These are phyloP conservation scores for Pseudobourletiella spinata DNA, from an alignment of 1,140 invertebrate species.

Conservation along the genomic window DNA sequence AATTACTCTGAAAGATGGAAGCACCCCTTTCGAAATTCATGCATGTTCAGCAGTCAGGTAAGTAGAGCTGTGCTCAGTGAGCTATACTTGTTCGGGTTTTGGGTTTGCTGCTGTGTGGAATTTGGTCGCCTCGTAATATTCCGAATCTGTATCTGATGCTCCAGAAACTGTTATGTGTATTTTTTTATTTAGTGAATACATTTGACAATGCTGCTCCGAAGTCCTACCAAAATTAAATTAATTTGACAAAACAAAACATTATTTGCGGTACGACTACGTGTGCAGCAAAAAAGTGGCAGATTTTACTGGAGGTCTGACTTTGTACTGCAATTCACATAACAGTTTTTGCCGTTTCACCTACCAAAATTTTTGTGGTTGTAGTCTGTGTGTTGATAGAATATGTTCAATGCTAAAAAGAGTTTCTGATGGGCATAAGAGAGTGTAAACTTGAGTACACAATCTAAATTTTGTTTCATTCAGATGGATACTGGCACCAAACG, in stretches of 20 bases:
- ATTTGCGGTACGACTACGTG: too few species aligned
- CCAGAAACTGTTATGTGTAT: not conserved
- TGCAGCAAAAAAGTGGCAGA: too few species aligned
- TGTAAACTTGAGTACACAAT: not conserved
- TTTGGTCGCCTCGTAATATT: too few species aligned
- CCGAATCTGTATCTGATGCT: not conserved
- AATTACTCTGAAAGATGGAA: too few species aligned
- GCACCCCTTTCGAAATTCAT: conserved; percentile 36
- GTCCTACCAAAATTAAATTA: too few species aligned
- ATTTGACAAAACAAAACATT: too few species aligned
- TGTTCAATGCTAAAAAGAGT: not conserved
- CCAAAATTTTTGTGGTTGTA: too few species aligned
- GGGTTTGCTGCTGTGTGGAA: too few species aligned
- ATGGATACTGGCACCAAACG: conserved; percentile 29
- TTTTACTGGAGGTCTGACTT: not conserved
- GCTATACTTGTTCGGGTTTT: too few species aligned
- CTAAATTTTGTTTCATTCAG: conserved; percentile 11
- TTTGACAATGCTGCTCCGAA: too few species aligned
- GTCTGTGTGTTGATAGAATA: too few species aligned
- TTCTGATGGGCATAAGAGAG: not conserved
- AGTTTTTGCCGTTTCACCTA: not conserved
- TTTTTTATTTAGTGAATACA: not conserved
- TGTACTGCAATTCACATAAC: not conserved
- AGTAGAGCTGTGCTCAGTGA: not conserved
- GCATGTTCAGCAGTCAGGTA: conserved; percentile 35